Percentiles rank a stretch among this genome's conserved stretches.
Conservation (phyloP, 2,888 invertebrate genomes). For the Cartodere bifasciata region DNA sequence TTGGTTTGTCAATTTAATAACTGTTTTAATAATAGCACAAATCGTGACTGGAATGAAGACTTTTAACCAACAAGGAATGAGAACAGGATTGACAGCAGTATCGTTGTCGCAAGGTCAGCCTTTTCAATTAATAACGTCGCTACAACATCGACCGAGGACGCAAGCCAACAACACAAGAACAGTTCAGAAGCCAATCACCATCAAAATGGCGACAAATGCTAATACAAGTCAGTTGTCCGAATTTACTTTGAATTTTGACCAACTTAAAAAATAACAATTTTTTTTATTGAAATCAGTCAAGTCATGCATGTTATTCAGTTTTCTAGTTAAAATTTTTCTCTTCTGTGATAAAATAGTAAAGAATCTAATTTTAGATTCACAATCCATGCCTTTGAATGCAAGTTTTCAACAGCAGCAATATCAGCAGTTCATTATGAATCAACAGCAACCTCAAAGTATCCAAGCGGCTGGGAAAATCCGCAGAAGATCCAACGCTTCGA, state of each 20-base stretch:
- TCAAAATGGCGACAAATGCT: slow-evolving; percentile 31
- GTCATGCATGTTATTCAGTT: slow-evolving; percentile 8
- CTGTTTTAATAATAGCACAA: too few species aligned
- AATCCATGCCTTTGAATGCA: slow-evolving; percentile 23
- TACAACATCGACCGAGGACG: slow-evolving; percentile 29
- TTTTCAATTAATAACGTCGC: slow-evolving; percentile 29
- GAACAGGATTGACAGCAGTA: slow-evolving; percentile 26
- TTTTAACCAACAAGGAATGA: slow-evolving; percentile 27
- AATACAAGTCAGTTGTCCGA: slow-evolving; percentile 36
- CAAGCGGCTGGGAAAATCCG: slow-evolving; percentile 28
- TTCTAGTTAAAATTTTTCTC: slow-evolving; percentile 2
- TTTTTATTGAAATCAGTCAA: slow-evolving; percentile 10
- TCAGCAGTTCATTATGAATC: slow-evolving; percentile 30
- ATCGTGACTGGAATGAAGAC: slow-evolving; percentile 55
- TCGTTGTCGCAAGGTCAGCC: slow-evolving; percentile 28
- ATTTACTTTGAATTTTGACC: slow-evolving; percentile 31
- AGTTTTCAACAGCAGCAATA: slow-evolving; percentile 28
- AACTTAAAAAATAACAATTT: slow-evolving; percentile 7
- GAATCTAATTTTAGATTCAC: too few species aligned
- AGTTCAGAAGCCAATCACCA: slow-evolving; percentile 32
- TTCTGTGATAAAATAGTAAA: slow-evolving; percentile 7
- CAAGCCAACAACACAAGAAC: slow-evolving; percentile 27
- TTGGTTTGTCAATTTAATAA: not conserved
- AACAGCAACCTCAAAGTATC: slow-evolving; percentile 25
- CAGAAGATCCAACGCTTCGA: slow-evolving; percentile 29